Conservation (phyloP, 2,797 vertebrate species). For the Heterohyrax brucei region DNA sequence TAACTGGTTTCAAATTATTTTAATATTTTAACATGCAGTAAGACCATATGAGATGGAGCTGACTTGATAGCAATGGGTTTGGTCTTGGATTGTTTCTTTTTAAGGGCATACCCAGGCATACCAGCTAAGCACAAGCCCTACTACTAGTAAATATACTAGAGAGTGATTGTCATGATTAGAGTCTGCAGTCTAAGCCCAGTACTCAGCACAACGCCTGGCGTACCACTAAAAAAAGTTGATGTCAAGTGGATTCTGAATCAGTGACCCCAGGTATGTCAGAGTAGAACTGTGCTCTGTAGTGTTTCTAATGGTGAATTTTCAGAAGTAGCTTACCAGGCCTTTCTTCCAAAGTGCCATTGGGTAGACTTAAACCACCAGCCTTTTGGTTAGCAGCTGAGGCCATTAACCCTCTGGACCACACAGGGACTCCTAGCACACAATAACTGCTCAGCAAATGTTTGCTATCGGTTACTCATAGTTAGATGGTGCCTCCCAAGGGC, state of each 20-base stretch:
- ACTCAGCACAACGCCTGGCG: neutral
- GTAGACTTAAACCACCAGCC: no score
- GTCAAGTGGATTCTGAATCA: no score
- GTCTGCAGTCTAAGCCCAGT: neutral
- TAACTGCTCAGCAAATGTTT: constrained; percentile 32
- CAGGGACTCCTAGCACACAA: neutral
- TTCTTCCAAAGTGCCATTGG: no score
- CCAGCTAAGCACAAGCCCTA: neutral
- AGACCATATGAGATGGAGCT: neutral
- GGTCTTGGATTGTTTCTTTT: no score
- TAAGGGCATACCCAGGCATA: neutral
- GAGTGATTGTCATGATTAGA: neutral
- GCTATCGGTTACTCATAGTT: neutral
- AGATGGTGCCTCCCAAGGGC: neutral
- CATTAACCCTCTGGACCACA: neutral
- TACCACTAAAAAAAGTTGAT: no score
- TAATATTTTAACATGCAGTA: neutral
- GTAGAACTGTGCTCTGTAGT: no score
- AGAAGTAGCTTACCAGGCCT: no score
- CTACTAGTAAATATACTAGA: neutral
- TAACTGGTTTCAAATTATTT: neutral
- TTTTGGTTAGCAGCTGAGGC: neutral
- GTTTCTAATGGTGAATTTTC: no score
- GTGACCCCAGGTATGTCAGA: no score
- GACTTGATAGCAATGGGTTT: no score